Evolutionary conservation across 2,888 invertebrate genomes (phyloP).

Genomic region (Rhagium mordax): DNA sequence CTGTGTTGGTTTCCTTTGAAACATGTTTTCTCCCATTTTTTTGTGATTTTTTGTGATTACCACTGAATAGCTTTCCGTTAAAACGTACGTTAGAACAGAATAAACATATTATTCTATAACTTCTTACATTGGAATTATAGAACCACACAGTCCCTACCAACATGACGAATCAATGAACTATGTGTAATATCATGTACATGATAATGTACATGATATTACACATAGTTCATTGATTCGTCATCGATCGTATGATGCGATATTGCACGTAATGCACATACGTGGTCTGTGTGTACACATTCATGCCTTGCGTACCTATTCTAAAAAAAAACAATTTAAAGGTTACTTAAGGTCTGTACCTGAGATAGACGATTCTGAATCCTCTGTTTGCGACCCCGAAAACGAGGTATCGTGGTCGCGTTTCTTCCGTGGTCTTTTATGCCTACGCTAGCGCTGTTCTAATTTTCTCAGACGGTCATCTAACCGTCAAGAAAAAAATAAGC

Average conservation of each 20-base stretch:
- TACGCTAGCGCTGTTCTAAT: too few relatives aligned
- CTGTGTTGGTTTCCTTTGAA: too few relatives aligned
- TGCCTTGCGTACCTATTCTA: not conserved
- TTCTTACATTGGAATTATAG: constrained; percentile 4
- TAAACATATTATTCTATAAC: not conserved
- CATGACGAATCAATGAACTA: too few relatives aligned
- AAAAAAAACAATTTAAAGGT: not conserved
- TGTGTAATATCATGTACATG: too few relatives aligned
- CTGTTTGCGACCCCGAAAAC: constrained; percentile 1
- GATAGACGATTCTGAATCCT: constrained; percentile 8
- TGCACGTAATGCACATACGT: not conserved
- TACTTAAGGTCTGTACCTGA: constrained; percentile 6
- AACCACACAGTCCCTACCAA: too few relatives aligned
- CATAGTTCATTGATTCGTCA: too few relatives aligned
- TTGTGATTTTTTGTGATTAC: constrained; percentile 9
- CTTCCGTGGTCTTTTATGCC: too few relatives aligned
- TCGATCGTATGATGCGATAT: too few relatives aligned
- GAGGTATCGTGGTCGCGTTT: not conserved
- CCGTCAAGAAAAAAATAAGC: not conserved
- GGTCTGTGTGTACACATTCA: constrained; percentile 5
- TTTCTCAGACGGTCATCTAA: too few relatives aligned
- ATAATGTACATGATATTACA: too few relatives aligned
- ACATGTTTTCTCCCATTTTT: too few relatives aligned
- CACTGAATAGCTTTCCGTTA: constrained; percentile 11
- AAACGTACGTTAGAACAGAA: too few relatives aligned